A percentile compares a stretch with the other conserved stretches of the same genome.
phyloP scores from a whole-genome alignment of 2,113 vertebrate species.

The Aramus guarauna region DNA sequence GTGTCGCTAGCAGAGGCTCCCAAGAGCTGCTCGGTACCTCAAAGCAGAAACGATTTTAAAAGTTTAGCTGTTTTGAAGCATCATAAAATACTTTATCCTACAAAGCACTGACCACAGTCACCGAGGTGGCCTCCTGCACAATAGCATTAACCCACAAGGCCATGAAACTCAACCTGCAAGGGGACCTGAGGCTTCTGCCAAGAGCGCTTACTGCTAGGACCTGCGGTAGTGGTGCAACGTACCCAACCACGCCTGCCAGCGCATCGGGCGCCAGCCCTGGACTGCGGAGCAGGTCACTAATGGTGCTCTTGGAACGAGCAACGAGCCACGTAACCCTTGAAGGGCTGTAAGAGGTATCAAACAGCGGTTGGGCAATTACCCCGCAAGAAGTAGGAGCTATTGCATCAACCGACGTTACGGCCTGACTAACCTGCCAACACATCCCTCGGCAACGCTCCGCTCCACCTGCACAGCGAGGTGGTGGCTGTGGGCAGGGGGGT shows the following conservation, averaged over 20 bases:
- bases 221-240: fast-evolving
- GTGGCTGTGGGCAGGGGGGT: background rate
- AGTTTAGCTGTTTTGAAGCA: background rate
- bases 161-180: background rate
- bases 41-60: background rate
- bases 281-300: background rate
- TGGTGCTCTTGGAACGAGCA: background rate
- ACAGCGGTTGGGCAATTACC: background rate
- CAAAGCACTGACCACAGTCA: background rate
- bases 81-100: fast-evolving
- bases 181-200: background rate
- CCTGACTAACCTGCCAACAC: background rate
- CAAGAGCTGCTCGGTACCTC: fast-evolving
- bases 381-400: background rate
- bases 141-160: background rate
- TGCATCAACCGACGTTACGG: background rate
- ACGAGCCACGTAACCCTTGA: background rate
- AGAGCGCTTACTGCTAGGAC: background rate
- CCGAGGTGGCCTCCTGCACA: background rate
- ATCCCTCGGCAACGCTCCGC: fast-evolving
- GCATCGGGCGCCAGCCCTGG: background rate
- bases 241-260: background rate
- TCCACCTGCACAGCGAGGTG: background rate
- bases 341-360: fast-evolving
- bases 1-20: background rate